Base-by-base conservation (phyloP, 2,888 invertebrate species). In the Nematopogon swammerdamellus region DNA sequence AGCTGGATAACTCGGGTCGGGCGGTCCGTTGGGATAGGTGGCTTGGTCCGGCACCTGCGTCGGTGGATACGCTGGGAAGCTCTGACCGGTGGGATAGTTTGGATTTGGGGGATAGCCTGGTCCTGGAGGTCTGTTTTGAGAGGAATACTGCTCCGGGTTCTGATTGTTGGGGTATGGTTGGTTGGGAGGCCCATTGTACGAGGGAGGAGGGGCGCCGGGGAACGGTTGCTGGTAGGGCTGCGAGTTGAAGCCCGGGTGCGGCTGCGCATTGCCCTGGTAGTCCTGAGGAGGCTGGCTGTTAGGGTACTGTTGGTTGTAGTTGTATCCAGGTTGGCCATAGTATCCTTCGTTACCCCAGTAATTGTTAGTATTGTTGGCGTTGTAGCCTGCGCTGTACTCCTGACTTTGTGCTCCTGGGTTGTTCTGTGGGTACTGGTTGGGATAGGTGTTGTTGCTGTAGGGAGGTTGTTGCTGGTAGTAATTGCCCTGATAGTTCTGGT, bases 321-420 rank as follows among this genome's bases (percentile, higher is more conserved):
- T 77, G 53, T 76, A 79, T 14, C 64, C 68, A 4, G 70, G 53
- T 50, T 72, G 73, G 6, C 70, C 70, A 52, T 74, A 77, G 57
- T 72, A 79, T 45, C 66, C 72, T 2, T 70, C 66, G 48, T 70
- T 72, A 6, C 67, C 67, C 75, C 79, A 77, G 54, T 74, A 77
- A 51, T 72, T 76, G 49, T 74, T 76, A 3, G 8, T 3, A 14
- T 36, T 36, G 11, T 36, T 36, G 3, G 36, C 8, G 52, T 70
- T 75, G 54, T 72, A 76, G 0, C 67, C 64, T 56, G 64, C 68
- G 47, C 57, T 60, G 6, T 14, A 57, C 16, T 73, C 72, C 1
- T 69, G 55, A n/a, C n/a, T n/a, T n/a, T n/a, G n/a, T n/a, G n/a
- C n/a, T 53, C 65, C 64, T 44, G 44, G 10, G 10, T 45, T 30